Percentiles rank a stretch among this genome's conserved stretches.
phyloP scores from a whole-genome alignment of 1,140 invertebrate species.

The Chrysomallon squamiferum region DNA sequence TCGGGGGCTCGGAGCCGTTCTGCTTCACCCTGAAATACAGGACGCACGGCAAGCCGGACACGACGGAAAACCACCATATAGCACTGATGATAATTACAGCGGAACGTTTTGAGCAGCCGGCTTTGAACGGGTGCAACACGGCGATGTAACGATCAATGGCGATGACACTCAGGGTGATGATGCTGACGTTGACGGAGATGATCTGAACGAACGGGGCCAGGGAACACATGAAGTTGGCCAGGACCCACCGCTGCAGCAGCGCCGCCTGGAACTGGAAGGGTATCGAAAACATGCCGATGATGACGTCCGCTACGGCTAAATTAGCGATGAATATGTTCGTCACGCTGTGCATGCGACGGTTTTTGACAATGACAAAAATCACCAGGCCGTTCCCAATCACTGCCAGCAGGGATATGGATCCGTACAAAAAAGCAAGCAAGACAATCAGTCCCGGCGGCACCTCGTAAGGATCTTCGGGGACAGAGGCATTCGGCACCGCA shows the following conservation, averaged over 20 bases:
- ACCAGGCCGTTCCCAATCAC: constrained; percentile 82
- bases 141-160: constrained; percentile 78
- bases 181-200: constrained; percentile 78
- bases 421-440: constrained; percentile 80
- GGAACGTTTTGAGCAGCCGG: constrained; percentile 38
- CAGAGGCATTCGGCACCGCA: background rate
- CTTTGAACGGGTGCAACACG: constrained; percentile 77
- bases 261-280: constrained; percentile 83
- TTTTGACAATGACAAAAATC: constrained; percentile 77
- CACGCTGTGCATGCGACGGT: constrained; percentile 75
- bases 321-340: constrained; percentile 79
- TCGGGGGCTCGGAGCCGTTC: constrained; percentile 4
- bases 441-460: constrained; percentile 77
- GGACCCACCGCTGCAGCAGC: constrained; percentile 78
- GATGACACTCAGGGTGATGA: constrained; percentile 83
- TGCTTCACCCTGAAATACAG: constrained; percentile 41
- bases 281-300: constrained; percentile 54
- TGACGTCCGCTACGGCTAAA: constrained; percentile 54
- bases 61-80: constrained; percentile 53
- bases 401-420: constrained; percentile 77
- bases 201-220: constrained; percentile 82
- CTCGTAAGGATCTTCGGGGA: constrained; percentile 66
- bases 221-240: constrained; percentile 83
- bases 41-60: constrained; percentile 45
- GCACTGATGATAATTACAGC: constrained; percentile 45